phyloP scores from a whole-genome alignment of 2,113 vertebrate genomes.

The Papio anubis region DNA sequence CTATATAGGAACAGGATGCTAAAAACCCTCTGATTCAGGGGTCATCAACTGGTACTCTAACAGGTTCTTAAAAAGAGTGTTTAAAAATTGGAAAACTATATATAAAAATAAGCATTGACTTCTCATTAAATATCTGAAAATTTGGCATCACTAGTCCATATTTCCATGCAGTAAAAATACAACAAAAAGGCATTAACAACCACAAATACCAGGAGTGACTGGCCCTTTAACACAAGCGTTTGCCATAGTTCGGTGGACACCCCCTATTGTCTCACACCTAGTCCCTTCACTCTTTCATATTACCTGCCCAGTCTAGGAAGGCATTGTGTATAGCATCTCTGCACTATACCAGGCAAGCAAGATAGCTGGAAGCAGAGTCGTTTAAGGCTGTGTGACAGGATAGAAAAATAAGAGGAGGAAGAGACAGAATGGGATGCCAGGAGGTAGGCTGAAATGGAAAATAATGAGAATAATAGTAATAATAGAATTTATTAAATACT shows the following conservation, averaged over 20 bases:
- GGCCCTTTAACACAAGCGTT: not conserved
- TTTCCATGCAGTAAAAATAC: not conserved
- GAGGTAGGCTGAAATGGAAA: not conserved
- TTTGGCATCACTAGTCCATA: not conserved
- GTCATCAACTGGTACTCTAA: not conserved
- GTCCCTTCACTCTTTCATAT: not conserved
- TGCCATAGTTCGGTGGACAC: not conserved
- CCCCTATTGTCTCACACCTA: no score
- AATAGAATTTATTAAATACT: not conserved
- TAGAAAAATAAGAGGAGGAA: not conserved
- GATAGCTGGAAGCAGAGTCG: not conserved
- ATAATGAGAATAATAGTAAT: not conserved
- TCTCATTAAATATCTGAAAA: not conserved
- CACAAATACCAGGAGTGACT: not conserved
- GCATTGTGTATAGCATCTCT: accelerated
- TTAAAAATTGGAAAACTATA: not conserved
- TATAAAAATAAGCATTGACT: not conserved
- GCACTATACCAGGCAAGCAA: not conserved
- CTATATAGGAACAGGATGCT: not conserved
- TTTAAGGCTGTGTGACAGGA: not conserved
- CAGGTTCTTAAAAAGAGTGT: not conserved
- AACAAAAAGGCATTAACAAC: not conserved
- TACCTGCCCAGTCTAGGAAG: not conserved
- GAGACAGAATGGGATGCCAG: not conserved
- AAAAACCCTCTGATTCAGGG: not conserved